phyloP scores from a whole-genome alignment of 64 coral and sea anemone genomes.

The Pachyseris speciosa region DNA sequence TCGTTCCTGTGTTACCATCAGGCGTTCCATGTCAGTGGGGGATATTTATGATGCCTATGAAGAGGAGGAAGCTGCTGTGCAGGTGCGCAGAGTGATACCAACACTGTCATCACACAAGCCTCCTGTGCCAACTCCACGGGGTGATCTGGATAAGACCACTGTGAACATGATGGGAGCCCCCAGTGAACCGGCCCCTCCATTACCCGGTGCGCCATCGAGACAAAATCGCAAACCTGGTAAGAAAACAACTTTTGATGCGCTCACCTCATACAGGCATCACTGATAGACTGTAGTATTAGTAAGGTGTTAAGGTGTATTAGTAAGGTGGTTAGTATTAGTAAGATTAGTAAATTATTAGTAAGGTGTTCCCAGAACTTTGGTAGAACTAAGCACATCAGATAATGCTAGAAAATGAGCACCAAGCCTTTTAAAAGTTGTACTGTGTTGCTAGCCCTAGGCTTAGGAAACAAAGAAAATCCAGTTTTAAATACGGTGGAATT shows the following conservation, averaged over 20 bases:
- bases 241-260: not conserved
- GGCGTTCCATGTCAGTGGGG: constrained; percentile 1
- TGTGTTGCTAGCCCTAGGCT: too few species aligned
- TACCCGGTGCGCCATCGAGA: not conserved
- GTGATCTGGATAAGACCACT: constrained; percentile 5
- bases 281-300: too few species aligned
- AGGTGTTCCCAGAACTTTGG: too few species aligned
- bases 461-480: too few species aligned
- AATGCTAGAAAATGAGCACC: too few species aligned
- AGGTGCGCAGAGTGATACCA: not conserved
- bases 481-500: too few species aligned
- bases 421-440: too few species aligned
- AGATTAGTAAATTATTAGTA: too few species aligned
- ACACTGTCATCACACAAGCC: not conserved
- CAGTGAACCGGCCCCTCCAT: not conserved
- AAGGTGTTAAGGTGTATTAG: too few species aligned
- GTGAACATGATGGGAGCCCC: not conserved
- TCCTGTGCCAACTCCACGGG: constrained; percentile 4
- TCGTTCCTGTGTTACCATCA: not conserved
- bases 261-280: too few species aligned
- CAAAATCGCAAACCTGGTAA: constrained; percentile 10
- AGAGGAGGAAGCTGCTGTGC: not conserved
- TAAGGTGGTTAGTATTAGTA: too few species aligned
- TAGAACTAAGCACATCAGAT: too few species aligned
- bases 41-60: constrained; percentile 7